phyloP scores from a whole-genome alignment of 2,113 vertebrate genomes.

The Sylvietta virens region DNA sequence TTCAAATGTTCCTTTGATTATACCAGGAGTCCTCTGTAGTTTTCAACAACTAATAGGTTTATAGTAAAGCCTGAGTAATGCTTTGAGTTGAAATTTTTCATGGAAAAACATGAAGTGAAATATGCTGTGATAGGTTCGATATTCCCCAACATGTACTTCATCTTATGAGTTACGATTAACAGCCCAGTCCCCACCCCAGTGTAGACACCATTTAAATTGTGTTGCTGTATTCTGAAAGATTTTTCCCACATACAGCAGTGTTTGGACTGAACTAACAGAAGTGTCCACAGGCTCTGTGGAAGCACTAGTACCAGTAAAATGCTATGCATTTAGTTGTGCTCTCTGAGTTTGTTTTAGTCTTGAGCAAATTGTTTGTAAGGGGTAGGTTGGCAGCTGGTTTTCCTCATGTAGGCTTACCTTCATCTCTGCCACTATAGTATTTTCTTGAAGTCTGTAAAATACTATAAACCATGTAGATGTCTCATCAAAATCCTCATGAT shows the following conservation, averaged over 20 bases:
- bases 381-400: conserved; percentile 42
- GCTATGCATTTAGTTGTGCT: conserved; percentile 71
- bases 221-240: conserved; percentile 41
- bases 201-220: conserved; percentile 26
- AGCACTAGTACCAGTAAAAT: conserved; percentile 66
- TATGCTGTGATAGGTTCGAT: conserved; percentile 51
- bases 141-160: conserved; percentile 38
- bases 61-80: conserved; percentile 28
- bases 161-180: conserved; percentile 49
- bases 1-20: conserved; percentile 48
- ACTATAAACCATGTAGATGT: neutral
- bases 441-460: conserved; percentile 34
- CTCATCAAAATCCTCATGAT: neutral
- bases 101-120: conserved; percentile 23
- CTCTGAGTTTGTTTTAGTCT: conserved; percentile 59
- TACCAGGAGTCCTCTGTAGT: conserved; percentile 32
- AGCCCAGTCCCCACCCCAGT: neutral
- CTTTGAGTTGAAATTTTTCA: conserved; percentile 25
- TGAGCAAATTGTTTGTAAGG: conserved; percentile 37
- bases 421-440: conserved; percentile 35
- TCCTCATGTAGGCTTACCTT: conserved; percentile 30
- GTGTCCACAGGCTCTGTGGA: conserved; percentile 66
- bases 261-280: conserved; percentile 65
- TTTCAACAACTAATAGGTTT: conserved; percentile 49
- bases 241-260: conserved; percentile 47